Percentiles rank a stretch among this genome's conserved stretches.
phyloP scores from a whole-genome alignment of 2,888 invertebrate genomes.

The Reticulitermes lucifugus region DNA sequence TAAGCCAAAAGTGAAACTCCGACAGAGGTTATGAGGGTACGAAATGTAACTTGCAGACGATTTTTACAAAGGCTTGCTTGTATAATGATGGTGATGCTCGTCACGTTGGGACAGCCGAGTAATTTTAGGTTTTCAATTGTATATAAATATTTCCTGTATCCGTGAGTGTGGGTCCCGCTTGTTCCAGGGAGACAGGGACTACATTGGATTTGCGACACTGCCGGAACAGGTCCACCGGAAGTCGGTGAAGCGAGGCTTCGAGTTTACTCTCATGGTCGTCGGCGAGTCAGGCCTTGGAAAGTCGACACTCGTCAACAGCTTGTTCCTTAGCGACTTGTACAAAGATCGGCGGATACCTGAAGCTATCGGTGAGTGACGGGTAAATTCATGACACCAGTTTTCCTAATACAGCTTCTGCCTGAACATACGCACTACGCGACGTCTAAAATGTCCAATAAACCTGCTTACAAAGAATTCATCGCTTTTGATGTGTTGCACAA shows the following conservation, averaged over 20 bases:
- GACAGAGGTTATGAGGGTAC: too few relatives aligned
- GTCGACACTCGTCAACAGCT: constrained; percentile 93
- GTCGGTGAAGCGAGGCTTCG: constrained; percentile 95
- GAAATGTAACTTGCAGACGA: too few relatives aligned
- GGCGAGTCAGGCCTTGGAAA: constrained; percentile 96
- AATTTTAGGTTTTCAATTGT: not conserved
- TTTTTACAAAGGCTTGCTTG: too few relatives aligned
- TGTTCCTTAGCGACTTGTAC: constrained; percentile 94
- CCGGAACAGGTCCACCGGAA: constrained; percentile 97
- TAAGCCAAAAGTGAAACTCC: too few relatives aligned
- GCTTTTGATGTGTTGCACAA: not conserved
- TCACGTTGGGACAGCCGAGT: not conserved
- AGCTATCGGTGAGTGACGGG: constrained; percentile 71
- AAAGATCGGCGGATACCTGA: constrained; percentile 82
- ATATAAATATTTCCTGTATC: not conserved
- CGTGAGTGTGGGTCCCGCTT: constrained; percentile 44
- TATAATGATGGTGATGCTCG: too few relatives aligned
- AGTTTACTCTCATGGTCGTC: constrained; percentile 96
- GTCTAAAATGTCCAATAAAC: too few relatives aligned
- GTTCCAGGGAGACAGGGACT: constrained; percentile 69
- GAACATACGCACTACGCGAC: too few relatives aligned
- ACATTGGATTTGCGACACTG: constrained; percentile 94
- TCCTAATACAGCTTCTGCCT: too few relatives aligned
- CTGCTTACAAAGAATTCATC: too few relatives aligned
- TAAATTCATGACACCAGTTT: too few relatives aligned